These are phyloP conservation scores for Luidia sarsii DNA, from an alignment of 53 echinoderm and acorn worm species.

Conservation along the genomic window DNA sequence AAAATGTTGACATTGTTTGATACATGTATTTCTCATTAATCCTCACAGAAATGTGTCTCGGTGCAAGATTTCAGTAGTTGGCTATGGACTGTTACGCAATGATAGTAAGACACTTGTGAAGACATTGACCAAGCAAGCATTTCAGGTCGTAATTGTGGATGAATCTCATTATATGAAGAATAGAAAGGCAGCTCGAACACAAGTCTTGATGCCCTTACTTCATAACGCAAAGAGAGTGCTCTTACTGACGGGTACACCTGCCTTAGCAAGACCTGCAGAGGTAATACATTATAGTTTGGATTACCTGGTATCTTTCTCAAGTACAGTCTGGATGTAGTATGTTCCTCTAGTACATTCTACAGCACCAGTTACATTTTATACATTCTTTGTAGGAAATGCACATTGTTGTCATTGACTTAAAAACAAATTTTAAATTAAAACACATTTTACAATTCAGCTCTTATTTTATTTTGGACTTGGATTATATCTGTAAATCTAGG, in stretches of 20 bases:
- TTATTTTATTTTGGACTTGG: too few species aligned
- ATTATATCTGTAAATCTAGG: too few species aligned
- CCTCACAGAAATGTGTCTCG: slow-evolving; percentile 58
- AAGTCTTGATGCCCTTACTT: slow-evolving; percentile 67
- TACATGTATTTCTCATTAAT: not conserved
- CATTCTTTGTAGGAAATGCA: too few species aligned
- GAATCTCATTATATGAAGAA: slow-evolving; percentile 87
- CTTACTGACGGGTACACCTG: slow-evolving; percentile 78
- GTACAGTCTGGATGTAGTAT: too few species aligned
- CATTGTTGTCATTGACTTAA: too few species aligned
- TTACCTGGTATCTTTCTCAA: too few species aligned
- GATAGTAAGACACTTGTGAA: slow-evolving; percentile 65
- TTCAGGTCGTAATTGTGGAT: slow-evolving; percentile 75
- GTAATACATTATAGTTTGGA: too few species aligned
- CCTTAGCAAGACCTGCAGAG: slow-evolving; percentile 81
- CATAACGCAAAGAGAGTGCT: slow-evolving; percentile 65
- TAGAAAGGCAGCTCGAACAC: slow-evolving; percentile 71
- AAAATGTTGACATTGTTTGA: not conserved
- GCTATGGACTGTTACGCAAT: slow-evolving; percentile 75
- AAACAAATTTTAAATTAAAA: too few species aligned
- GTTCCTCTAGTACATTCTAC: too few species aligned
- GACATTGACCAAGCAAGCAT: slow-evolving; percentile 62
- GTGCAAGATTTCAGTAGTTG: slow-evolving; percentile 63
- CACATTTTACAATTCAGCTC: too few species aligned
- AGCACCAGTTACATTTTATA: too few species aligned